Conservation (phyloP, 2,797 vertebrate genomes). For the Uromys caudimaculatus region DNA sequence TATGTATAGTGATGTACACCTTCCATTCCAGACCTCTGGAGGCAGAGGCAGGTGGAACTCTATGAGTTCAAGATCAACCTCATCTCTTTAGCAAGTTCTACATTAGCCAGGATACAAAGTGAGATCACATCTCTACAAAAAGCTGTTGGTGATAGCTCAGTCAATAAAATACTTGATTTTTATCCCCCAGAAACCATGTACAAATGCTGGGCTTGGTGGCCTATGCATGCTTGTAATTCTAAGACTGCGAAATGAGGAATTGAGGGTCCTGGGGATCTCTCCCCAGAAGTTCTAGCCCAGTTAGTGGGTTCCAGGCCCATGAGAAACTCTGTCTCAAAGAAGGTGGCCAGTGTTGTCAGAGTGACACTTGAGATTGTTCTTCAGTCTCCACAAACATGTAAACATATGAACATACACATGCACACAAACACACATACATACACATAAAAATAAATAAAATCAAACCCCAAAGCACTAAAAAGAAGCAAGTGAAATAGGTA, state of each 20-base stretch:
- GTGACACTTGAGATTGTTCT: not conserved
- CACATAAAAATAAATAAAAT: not conserved
- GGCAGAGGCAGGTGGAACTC: not conserved
- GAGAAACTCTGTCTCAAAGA: not conserved
- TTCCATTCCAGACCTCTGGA: not conserved
- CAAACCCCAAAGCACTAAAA: constrained; percentile 49
- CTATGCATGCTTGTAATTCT: not conserved
- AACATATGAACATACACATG: not conserved
- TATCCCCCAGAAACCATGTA: not conserved
- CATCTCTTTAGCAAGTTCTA: not conserved
- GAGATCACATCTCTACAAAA: not conserved
- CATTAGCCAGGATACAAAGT: not conserved
- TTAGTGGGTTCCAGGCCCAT: not conserved
- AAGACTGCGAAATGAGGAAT: not conserved
- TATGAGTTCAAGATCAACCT: not conserved
- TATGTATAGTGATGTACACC: not conserved
- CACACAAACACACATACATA: not conserved
- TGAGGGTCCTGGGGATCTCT: not conserved
- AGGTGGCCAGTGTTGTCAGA: not conserved
- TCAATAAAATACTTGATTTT: not conserved
- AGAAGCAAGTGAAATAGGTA: constrained; percentile 18
- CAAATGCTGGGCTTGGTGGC: too few species aligned
- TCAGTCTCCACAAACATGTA: not conserved
- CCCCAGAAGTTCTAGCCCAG: too few species aligned
- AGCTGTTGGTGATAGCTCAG: not conserved